These are phyloP conservation scores for Anhinga anhinga DNA, from an alignment of 2,113 vertebrate genomes.

Conservation along the genomic window DNA sequence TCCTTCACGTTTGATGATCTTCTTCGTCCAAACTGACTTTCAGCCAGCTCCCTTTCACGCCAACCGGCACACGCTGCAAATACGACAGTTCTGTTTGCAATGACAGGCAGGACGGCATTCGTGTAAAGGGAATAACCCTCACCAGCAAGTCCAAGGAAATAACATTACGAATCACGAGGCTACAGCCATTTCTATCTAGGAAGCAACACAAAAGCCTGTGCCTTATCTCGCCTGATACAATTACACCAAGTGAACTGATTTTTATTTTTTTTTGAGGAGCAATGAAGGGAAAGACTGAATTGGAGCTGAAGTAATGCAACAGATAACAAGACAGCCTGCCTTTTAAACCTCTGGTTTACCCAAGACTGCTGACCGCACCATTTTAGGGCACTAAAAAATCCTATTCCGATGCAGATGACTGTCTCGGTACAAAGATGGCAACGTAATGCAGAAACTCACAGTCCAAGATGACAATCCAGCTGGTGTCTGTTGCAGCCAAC, in stretches of 20 bases:
- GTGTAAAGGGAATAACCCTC: background rate
- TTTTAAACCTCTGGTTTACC: background rate
- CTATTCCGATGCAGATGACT: background rate
- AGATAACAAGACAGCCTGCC: background rate
- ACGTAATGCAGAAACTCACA: background rate
- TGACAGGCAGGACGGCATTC: accelerated
- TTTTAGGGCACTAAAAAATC: background rate
- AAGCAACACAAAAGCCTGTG: background rate
- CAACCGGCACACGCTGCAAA: accelerated
- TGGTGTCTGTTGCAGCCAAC: background rate
- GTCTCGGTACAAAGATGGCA: background rate
- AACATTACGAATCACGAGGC: background rate
- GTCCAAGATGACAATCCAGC: background rate
- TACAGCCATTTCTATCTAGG: background rate
- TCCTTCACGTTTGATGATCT: background rate
- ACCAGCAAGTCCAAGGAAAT: background rate
- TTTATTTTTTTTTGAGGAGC: background rate
- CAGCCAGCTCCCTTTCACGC: background rate
- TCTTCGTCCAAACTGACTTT: background rate
- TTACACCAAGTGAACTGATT: background rate
- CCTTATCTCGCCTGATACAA: background rate
- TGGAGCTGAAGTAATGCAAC: background rate
- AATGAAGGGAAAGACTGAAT: background rate
- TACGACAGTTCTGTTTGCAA: background rate
- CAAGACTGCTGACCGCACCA: background rate